phyloP scores from a whole-genome alignment of 2,888 invertebrate genomes.

The Steinernema hermaphroditum region DNA sequence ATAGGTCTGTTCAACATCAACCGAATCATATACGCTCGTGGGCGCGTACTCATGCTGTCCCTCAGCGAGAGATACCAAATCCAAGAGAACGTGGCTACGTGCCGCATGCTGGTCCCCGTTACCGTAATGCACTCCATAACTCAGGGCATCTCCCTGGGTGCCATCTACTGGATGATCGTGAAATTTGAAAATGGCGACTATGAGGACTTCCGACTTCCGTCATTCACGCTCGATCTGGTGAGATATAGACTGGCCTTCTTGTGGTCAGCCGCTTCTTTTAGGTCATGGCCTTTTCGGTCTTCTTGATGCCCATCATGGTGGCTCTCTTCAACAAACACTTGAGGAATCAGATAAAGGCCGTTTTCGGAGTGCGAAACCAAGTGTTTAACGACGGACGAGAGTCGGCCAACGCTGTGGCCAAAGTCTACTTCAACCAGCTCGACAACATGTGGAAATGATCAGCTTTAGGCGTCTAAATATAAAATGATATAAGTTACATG shows the following conservation, averaged over 20 bases:
- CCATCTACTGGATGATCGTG: constrained; percentile 17
- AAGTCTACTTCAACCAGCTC: neutral
- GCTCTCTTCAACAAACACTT: neutral
- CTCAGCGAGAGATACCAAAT: constrained; percentile 20
- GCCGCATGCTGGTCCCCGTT: neutral
- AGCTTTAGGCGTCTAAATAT: too few relatives aligned
- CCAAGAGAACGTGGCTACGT: constrained; percentile 16
- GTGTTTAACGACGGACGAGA: neutral
- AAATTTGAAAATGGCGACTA: neutral
- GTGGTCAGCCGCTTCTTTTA: neutral
- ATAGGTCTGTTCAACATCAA: constrained; percentile 21
- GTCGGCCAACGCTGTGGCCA: constrained; percentile 5
- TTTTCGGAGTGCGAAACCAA: neutral
- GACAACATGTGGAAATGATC: constrained; percentile 9
- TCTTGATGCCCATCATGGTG: constrained; percentile 12
- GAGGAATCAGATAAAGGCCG: neutral
- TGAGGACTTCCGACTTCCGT: neutral
- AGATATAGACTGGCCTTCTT: neutral
- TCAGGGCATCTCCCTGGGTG: neutral
- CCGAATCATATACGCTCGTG: neutral
- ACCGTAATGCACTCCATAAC: constrained; percentile 18
- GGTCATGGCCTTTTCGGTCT: neutral
- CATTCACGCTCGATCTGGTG: constrained; percentile 12
- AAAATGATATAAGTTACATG: too few relatives aligned
- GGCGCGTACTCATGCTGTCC: neutral